Evolutionary conservation across 2,888 invertebrate species (phyloP).

Genomic region (Platycnemis pennipes): DNA sequence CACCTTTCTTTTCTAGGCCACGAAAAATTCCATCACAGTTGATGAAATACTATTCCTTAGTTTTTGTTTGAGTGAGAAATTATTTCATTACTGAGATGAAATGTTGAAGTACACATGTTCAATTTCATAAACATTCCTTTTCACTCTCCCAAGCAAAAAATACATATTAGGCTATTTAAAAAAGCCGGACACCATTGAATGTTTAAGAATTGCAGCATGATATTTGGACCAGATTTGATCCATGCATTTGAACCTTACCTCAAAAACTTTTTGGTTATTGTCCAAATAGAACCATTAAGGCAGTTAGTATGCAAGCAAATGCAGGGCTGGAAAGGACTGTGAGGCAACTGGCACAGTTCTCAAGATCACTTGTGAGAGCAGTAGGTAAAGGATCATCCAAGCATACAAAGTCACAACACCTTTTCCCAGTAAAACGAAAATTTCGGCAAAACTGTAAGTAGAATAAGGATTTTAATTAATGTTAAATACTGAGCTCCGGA

Average conservation of each 20-base stretch:
- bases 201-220: neutral
- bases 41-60: too few relatives aligned
- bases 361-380: conserved; percentile 13
- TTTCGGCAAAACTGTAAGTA: conserved; percentile 88
- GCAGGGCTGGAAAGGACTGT: conserved; percentile 5
- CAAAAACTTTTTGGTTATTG: conserved; percentile 37
- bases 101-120: too few relatives aligned
- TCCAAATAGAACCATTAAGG: conserved; percentile 47
- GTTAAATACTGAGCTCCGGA: neutral
- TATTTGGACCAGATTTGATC: neutral
- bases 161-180: too few relatives aligned
- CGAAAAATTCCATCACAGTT: too few relatives aligned
- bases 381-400: conserved; percentile 81
- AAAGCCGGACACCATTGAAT: too few relatives aligned
- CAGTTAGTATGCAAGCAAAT: conserved; percentile 29
- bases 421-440: conserved; percentile 87
- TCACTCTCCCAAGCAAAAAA: too few relatives aligned
- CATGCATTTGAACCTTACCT: neutral
- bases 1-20: too few relatives aligned
- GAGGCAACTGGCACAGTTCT: conserved; percentile 38
- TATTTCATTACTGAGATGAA: too few relatives aligned
- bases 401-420: conserved; percentile 95
- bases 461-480: conserved; percentile 69
- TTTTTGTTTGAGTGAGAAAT: too few relatives aligned
- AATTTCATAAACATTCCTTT: too few relatives aligned